Percentiles rank a stretch among this genome's conserved stretches.
Evolutionary conservation across 2,888 invertebrate species (phyloP).

Genomic region (Meliscaeva auricollis): DNA sequence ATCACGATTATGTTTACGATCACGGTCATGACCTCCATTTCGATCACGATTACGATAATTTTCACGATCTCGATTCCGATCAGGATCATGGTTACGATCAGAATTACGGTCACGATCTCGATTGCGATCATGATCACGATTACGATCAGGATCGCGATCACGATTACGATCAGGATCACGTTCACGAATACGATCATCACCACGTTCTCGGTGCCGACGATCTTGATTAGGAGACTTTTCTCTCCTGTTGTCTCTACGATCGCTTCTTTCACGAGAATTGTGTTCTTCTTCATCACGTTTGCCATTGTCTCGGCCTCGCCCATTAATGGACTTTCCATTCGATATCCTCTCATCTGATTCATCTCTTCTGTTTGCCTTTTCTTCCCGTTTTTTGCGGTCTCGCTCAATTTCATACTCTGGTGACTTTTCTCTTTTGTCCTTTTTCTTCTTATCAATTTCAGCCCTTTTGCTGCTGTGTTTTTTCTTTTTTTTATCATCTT

Average conservation of each 20-base stretch:
- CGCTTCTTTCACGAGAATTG: slow-evolving; percentile 1
- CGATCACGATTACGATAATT: too few relatives aligned
- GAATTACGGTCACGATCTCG: slow-evolving; percentile 41
- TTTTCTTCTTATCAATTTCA: slow-evolving; percentile 18
- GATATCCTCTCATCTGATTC: slow-evolving; percentile 36
- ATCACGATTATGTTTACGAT: background rate
- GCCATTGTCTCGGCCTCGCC: slow-evolving; percentile 25
- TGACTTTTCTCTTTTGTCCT: slow-evolving; percentile 16
- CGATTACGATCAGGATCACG: background rate
- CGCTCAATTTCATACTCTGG: background rate
- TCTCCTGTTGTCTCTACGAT: slow-evolving; percentile 33
- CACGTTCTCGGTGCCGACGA: slow-evolving; percentile 42
- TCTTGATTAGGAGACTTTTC: slow-evolving; percentile 48
- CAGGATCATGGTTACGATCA: slow-evolving; percentile 38
- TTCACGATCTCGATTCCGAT: slow-evolving; percentile 28
- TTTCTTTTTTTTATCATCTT: slow-evolving; percentile 65
- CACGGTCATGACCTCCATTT: background rate
- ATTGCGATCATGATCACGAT: slow-evolving; percentile 38
- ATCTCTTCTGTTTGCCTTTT: background rate
- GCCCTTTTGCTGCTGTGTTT: slow-evolving; percentile 20
- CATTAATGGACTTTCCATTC: slow-evolving; percentile 50
- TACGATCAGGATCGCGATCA: background rate
- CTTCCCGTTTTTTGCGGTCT: background rate
- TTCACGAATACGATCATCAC: slow-evolving; percentile 44
- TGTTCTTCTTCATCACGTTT: slow-evolving; percentile 24